A percentile compares a stretch with the other conserved stretches of the same genome.
These are phyloP conservation scores for Fragum fragum DNA, from an alignment of 2,888 invertebrate species.

Conservation along the genomic window DNA sequence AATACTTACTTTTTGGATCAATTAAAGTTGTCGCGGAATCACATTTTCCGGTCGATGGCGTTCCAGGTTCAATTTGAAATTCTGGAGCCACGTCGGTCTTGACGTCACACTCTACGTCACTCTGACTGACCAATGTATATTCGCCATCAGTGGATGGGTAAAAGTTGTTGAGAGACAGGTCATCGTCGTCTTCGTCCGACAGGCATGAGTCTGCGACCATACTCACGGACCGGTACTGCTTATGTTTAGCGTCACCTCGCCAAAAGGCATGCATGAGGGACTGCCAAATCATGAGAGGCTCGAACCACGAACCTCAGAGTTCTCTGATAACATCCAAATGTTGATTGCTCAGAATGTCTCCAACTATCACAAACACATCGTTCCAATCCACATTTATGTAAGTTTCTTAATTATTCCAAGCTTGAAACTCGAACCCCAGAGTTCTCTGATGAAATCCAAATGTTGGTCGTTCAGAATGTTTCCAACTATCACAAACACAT, in stretches of 20 bases:
- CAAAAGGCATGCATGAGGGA: slow-evolving; percentile 61
- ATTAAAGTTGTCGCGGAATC: background rate
- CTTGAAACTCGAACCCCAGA: slow-evolving; percentile 38
- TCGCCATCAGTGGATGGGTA: slow-evolving; percentile 27
- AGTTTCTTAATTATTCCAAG: slow-evolving; percentile 66
- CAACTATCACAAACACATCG: no score
- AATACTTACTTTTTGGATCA: background rate
- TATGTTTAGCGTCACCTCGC: slow-evolving; percentile 52
- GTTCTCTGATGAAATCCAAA: background rate
- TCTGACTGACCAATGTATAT: slow-evolving; percentile 22
- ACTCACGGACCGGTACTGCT: slow-evolving; percentile 54
- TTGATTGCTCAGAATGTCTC: no score
- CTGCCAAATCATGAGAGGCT: slow-evolving; percentile 66
- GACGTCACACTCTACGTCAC: background rate
- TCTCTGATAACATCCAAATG: background rate
- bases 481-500: no score
- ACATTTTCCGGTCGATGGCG: background rate
- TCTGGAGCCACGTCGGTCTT: background rate
- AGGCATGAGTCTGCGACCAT: slow-evolving; percentile 45
- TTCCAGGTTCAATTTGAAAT: background rate
- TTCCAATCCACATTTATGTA: no score
- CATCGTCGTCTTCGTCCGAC: slow-evolving; percentile 54
- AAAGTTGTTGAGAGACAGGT: slow-evolving; percentile 55
- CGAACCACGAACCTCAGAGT: slow-evolving; percentile 35
- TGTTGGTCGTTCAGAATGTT: no score